A percentile compares a stretch with the other conserved stretches of the same genome.
phyloP scores from a whole-genome alignment of 2,888 invertebrate species.

The Anthophora plumipes region DNA sequence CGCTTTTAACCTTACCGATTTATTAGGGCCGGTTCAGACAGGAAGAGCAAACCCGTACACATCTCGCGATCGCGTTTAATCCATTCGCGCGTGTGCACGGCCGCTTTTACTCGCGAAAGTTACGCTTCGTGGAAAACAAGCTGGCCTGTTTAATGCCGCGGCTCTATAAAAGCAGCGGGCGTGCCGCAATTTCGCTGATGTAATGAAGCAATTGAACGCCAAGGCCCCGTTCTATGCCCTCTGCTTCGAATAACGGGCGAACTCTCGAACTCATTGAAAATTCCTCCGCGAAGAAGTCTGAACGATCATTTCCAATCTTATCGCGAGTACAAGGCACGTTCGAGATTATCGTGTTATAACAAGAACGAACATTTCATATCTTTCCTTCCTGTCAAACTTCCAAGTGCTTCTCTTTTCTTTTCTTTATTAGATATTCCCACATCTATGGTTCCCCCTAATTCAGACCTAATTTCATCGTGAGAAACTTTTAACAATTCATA shows the following conservation, averaged over 20 bases:
- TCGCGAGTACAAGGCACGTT: not conserved
- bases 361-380: not conserved
- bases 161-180: constrained; percentile 78
- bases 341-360: not conserved
- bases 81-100: constrained; percentile 60
- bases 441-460: not conserved
- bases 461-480: constrained; percentile 62
- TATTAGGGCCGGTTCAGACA: constrained; percentile 71
- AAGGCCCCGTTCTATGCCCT: not conserved
- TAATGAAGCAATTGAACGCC: constrained; percentile 78
- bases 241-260: constrained; percentile 27
- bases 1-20: constrained; percentile 72
- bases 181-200: constrained; percentile 74
- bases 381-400: not conserved
- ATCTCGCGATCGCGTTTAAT: constrained; percentile 63
- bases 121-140: constrained; percentile 49
- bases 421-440: not conserved
- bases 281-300: constrained; percentile 15
- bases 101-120: constrained; percentile 33
- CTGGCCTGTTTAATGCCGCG: constrained; percentile 68
- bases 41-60: constrained; percentile 55
- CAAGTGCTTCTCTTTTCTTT: not conserved
- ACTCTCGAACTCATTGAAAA: constrained; percentile 29
- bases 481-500: constrained; percentile 58
- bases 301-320: constrained; percentile 1